Base-by-base conservation (phyloP, 2,797 vertebrate species). In the Lepus townsendii region DNA sequence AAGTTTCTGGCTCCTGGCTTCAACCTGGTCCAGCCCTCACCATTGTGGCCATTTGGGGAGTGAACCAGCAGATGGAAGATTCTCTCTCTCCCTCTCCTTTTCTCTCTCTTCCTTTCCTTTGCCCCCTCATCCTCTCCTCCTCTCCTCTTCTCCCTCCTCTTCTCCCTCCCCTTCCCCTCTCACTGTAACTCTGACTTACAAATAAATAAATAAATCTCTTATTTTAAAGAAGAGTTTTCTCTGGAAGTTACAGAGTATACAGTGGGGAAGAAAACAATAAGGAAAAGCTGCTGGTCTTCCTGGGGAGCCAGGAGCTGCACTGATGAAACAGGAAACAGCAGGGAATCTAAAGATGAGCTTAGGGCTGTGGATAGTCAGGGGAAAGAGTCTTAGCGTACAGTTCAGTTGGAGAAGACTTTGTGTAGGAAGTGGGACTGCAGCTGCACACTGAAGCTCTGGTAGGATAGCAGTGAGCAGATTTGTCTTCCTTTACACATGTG, bases 261-360 rank as follows among this genome's bases (percentile, higher is more conserved):
- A 19, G 22, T 12, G n/a, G 73, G 83, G 72, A 73, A 12, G 14
- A 84, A 22, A 19, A 38, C 2, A 62, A 54, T 63, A 78, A 89
- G 32, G 71, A 82, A 75, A 88, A 68, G 20, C 30, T 85, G 9
- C 35, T 88, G 12, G 17, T 94, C 7, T 57, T 60, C 7, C 35
- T 50, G 69, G 27, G 30, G 13, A 90, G 38, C 42, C 22, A 71
- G 54, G 7, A 52, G 57, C 50, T 78, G 42, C 3, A 35, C 5
- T 83, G 22, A 63, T n/a, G 42, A 93, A 86, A 88, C 16, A 78
- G 83, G 71, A 83, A 95, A 84, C 35, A 96, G 62, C 11, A 35
- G 27, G 66, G 9, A 22, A 68, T 47, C 42, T 47, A 47, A 47
- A 47, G 42, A 47, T 47, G 42, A 47, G 8, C 42, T 47, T 71